A percentile compares a stretch with the other conserved stretches of the same genome.
Conservation (phyloP, 2,113 vertebrate species). For the Chitala chitala region DNA sequence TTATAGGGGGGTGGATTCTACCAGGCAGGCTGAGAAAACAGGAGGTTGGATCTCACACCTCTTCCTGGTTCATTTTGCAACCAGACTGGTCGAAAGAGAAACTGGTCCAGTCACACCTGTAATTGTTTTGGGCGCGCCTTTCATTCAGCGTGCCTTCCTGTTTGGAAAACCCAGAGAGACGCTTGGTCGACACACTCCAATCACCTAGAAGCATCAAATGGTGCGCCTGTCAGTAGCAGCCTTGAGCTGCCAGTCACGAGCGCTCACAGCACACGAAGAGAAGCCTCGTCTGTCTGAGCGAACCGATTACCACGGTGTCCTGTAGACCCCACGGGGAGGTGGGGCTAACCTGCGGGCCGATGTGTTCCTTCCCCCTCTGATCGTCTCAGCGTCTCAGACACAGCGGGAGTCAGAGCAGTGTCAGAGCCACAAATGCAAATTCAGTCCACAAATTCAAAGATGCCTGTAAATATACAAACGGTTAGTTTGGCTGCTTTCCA, state of each 20-base stretch:
- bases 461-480: background rate
- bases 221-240: constrained; percentile 34
- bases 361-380: too few species aligned
- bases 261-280: background rate
- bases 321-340: too few species aligned
- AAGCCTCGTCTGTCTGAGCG: too few species aligned
- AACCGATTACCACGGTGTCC: too few species aligned
- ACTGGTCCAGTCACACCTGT: constrained; percentile 27
- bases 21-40: constrained; percentile 8
- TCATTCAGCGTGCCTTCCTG: background rate
- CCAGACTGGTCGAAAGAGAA: constrained; percentile 51
- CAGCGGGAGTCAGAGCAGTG: too few species aligned
- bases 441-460: too few species aligned
- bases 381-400: too few species aligned
- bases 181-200: background rate
- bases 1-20: constrained; percentile 40
- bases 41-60: constrained; percentile 26
- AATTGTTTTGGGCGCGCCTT: constrained; percentile 28
- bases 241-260: constrained; percentile 34
- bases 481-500: too few species aligned
- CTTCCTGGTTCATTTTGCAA: constrained; percentile 35
- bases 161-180: background rate
- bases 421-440: too few species aligned
- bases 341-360: too few species aligned
- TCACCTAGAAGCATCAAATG: too few species aligned